Base-by-base conservation (phyloP, 2,797 vertebrate species). In the Hydrophis major region DNA sequence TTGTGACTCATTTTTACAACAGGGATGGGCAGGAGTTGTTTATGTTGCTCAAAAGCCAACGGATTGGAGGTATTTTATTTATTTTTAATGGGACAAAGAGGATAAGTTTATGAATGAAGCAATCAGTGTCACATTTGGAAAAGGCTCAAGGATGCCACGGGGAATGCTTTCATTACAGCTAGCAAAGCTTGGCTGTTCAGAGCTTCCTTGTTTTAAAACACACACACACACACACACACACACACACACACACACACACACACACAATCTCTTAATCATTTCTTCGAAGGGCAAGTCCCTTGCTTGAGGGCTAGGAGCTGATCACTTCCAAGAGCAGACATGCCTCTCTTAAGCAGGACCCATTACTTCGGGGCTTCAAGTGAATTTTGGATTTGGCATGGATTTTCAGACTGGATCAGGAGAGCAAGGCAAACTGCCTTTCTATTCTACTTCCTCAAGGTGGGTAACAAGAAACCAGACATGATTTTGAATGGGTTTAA, bases 261-360 rank as follows among this genome's bases (percentile, higher is more conserved):
- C 63, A 53, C 57, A 86, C 90, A 66, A 91, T 66, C 47, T 93
- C 92, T 91, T 93, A 93, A 93, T 93, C 87, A 2, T 91, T 91
- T 63, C 69, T 91, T 93, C n/a, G 20, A 78, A 91, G 92, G 90
- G 90, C 92, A 91, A 50, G 92, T 93, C 90, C 87, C 50, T 93
- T 86, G 90, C 90, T 93, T 86, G 57, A 91, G 92, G 92, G 92
- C 90, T 93, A 63, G 87, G 88, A 60, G 86, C 87, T 16, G 57
- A 60, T 63, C 90, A 47, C 47, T 93, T 87, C 93, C 93, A 93
- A 89, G 93, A 93, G 90, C 69, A 93, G 87, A 53, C 50, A 86
- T 47, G 12, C 87, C 90, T 91, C 57, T 83, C 42, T 14, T 28
- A 20, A 89, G 87, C n/a, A 55, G 86, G 90, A 87, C 66, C 69